Base-by-base conservation (phyloP, 2,797 vertebrate species). In the Lutra lutra region DNA sequence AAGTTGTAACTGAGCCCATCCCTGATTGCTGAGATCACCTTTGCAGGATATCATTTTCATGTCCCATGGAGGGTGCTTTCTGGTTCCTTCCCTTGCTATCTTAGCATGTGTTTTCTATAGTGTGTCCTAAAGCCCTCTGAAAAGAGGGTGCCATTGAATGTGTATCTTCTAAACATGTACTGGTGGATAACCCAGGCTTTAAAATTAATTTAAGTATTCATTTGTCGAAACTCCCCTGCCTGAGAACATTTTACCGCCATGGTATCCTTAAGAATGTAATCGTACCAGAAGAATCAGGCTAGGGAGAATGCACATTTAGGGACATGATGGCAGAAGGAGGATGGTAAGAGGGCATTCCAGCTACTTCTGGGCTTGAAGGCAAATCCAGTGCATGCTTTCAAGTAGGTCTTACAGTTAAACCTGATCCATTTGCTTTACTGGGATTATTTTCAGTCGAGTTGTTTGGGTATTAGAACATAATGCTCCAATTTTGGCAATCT, bases 161-260 rank as follows among this genome's bases (percentile, higher is more conserved):
- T 77, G 38, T 86, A 64, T 21, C 18, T 94, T 43, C 29, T 68
- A 77, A 94, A 58, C 62, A 78, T 66, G 72, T 29, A 90, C 66
- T 46, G 40, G 77, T 82, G 4, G 64, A 51, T 66, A 60, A 73
- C 20, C 21, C 8, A 91, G 68, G 3, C 35, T 95, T 96, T 92
- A 89, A 89, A 89, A 77, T 93, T 78, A 89, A 92, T 93, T 90
- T 77, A 29, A 84, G 60, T 29, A 54, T 43, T 75, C 48, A 89
- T 93, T 86, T 82, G 78, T 94, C 72, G 51, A 95, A 80, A 93
- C 1, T 60, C 7, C 40, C 18, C 72, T 84, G 68, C 9, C 84
- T 89, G 40, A 93, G 70, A 66, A 51, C 21, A 12, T 93, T 75
- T 68, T 29, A 32, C 54, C 25, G n/a, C 58, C 12, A 89, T 93